These are phyloP conservation scores for Gryon sp. DNA, from an alignment of 1,140 invertebrate species.

Conservation along the genomic window DNA sequence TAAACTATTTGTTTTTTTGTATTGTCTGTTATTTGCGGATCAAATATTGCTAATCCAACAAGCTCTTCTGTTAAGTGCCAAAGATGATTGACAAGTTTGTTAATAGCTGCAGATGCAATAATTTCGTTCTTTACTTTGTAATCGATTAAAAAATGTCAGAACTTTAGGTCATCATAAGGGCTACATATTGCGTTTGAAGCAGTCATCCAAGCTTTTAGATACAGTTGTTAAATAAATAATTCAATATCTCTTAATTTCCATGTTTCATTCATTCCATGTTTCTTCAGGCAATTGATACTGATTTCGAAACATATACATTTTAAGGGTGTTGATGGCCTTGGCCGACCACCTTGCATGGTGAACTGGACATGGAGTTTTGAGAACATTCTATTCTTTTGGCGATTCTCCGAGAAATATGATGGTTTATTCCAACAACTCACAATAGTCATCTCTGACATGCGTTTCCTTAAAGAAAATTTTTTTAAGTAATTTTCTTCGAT, in stretches of 20 bases:
- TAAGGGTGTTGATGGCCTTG: conserved; percentile 72
- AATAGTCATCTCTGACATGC: conserved; percentile 68
- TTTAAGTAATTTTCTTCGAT: no score
- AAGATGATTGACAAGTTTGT: conserved; percentile 6
- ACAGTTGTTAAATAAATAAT: conserved; percentile 26
- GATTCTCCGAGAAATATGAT: conserved; percentile 73
- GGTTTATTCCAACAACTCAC: conserved; percentile 70
- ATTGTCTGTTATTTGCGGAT: no score
- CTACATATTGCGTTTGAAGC: background rate
- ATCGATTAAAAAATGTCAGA: background rate
- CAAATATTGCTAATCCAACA: conserved; percentile 1
- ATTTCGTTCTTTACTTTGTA: conserved; percentile 4
- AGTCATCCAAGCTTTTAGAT: conserved; percentile 23
- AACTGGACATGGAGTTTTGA: conserved; percentile 66
- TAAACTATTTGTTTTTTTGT: no score
- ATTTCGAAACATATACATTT: conserved; percentile 61
- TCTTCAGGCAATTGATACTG: background rate
- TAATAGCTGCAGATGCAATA: background rate
- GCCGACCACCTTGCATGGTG: conserved; percentile 71
- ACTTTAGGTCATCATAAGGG: conserved; percentile 4
- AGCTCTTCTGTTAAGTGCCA: conserved; percentile 10
- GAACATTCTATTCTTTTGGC: no score
- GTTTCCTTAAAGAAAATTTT: background rate
- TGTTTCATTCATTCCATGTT: no score
- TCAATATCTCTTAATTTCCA: background rate